Evolutionary conservation across 2,888 invertebrate genomes (phyloP), one percentile per base, ranked within the genome.

Genomic region (Tridacna gigas): DNA sequence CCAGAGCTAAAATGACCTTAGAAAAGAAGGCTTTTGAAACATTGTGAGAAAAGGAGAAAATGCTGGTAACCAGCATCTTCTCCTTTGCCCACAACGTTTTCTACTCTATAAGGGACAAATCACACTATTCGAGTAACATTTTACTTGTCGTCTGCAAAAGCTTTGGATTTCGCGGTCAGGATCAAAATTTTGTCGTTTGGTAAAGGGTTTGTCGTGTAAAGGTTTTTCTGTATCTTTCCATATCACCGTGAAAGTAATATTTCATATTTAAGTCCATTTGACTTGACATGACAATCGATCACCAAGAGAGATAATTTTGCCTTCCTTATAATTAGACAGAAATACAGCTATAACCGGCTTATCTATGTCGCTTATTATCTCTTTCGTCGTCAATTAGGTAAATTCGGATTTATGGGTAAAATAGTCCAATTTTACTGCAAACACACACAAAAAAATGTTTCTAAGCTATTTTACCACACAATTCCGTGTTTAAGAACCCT

Each of bases 251-350:
- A 51, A 48, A 51, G 25, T 47, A 25, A 48, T 71, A 51, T 51
- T 22, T 71, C 71, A 71, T 71, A 71, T 47, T 71, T 71, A 71
- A 71, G 71, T 71, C 51, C 51, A 51, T 71, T 71, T 71, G 37
- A 25, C 51, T 47, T 71, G 71, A 71, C 71, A 71, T 25, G 71
- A 47, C 47, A 71, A 71, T 71, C 37, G 47, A 71, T 71, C 71
- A 69, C 45, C 22, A 11, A 47, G 69, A 37, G 37, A 37, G 2
- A 69, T 69, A 45, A 45, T 69, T 45, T 69, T 69, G 15, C 22
- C 69, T n/a, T 69, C n/a, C n/a, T 22, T 37, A 28, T 45, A 9
- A 69, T 69, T 69, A 45, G n/a, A 9, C 5, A 69, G 69, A 65
- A 65, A 65, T 65, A 65, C 28, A 28, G 65, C 65, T 25, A 61